Evolutionary conservation across 2,888 invertebrate genomes (phyloP).

Genomic region (Eupithecia tripunctaria): DNA sequence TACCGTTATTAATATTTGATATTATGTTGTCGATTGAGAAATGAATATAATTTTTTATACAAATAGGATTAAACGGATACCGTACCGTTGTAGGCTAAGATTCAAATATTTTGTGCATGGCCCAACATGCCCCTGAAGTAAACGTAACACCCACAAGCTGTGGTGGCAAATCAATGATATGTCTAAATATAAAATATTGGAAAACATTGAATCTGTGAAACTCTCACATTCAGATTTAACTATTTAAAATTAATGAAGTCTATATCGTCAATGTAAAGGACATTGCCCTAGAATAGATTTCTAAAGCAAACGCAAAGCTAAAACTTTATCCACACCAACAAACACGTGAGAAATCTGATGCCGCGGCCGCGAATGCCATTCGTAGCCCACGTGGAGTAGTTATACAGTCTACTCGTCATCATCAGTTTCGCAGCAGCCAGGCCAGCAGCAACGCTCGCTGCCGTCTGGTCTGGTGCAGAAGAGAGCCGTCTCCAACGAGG

Average conservation of each 20-base stretch:
- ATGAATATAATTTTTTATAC: background rate
- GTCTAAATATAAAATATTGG: background rate
- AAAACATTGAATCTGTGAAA: background rate
- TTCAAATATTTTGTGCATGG: background rate
- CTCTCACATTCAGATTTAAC: background rate
- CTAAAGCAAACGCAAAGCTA: background rate
- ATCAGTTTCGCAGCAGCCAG: constrained; percentile 82
- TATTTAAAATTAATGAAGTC: background rate
- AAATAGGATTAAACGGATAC: background rate
- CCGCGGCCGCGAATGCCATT: background rate
- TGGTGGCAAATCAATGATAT: no score
- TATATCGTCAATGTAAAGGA: background rate
- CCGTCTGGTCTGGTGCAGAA: constrained; percentile 95
- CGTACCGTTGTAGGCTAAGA: no score
- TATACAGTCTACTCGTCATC: constrained; percentile 68
- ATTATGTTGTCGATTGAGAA: background rate
- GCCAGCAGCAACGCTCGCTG: constrained; percentile 92
- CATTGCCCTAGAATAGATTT: background rate
- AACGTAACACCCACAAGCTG: background rate
- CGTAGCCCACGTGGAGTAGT: background rate
- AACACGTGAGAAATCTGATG: background rate
- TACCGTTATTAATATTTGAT: constrained; percentile 8
- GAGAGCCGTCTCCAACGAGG: constrained; percentile 89
- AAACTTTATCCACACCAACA: background rate
- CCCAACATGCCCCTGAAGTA: background rate